Percentiles rank a stretch among this genome's conserved stretches.
Evolutionary conservation across 1,140 invertebrate genomes (phyloP).

Genomic region (Caenorhabditis latens): DNA sequence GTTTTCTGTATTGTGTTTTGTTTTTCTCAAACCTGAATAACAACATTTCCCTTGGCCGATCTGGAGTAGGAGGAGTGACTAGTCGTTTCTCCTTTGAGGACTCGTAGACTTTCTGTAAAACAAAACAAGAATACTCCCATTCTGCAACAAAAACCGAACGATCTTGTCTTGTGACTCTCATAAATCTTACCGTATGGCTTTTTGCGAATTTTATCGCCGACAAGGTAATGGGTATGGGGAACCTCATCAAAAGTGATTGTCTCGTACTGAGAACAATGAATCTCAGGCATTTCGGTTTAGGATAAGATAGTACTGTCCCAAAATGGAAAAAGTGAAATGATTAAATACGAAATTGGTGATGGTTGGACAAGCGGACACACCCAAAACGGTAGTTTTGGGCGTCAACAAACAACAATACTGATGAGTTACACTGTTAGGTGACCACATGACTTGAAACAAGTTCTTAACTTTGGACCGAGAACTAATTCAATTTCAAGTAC

Average conservation of each 20-base stretch:
- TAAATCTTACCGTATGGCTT: conserved; percentile 41
- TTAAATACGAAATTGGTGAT: not conserved
- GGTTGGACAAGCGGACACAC: not conserved
- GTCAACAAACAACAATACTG: conserved; percentile 57
- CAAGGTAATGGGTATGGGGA: conserved; percentile 49
- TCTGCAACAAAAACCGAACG: not conserved
- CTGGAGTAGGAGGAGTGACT: conserved; percentile 80
- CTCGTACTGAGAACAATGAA: conserved; percentile 45
- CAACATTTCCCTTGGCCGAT: conserved; percentile 79
- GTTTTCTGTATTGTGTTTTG: not conserved
- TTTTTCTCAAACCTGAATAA: conserved; percentile 69
- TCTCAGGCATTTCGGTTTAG: not conserved
- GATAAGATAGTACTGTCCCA: not conserved
- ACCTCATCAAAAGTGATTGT: conserved; percentile 50
- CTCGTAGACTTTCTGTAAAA: conserved; percentile 76
- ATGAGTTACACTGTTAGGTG: conserved; percentile 72
- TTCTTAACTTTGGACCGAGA: not conserved
- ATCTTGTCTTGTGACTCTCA: not conserved
- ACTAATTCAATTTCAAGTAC: not conserved
- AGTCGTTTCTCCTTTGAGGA: conserved; percentile 80
- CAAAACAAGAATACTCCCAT: not conserved
- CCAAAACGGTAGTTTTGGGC: not conserved
- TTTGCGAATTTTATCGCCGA: conserved; percentile 35
- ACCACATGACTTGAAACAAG: conserved; percentile 65
- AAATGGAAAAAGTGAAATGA: conserved; percentile 15